Percentiles rank a stretch among this genome's conserved stretches.
These are phyloP conservation scores for Protosalanx chinensis DNA, from an alignment of 2,797 vertebrate species.

Conservation along the genomic window DNA sequence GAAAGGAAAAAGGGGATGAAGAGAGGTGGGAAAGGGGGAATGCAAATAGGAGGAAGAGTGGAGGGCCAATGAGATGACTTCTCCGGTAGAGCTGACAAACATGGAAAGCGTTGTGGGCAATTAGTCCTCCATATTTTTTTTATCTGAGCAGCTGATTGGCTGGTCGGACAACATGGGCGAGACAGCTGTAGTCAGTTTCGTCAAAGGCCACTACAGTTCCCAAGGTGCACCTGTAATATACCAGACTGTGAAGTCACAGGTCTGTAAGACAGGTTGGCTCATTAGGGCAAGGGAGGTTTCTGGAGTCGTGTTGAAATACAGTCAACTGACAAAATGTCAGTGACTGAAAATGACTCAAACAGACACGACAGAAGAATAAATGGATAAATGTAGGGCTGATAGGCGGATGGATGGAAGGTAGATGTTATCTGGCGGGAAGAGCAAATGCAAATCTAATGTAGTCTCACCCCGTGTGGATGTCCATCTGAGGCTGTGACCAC, in stretches of 20 bases:
- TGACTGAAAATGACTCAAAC: not conserved
- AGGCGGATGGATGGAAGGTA: not conserved
- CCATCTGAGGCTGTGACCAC: constrained; percentile 90
- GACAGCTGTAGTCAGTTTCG: constrained; percentile 31
- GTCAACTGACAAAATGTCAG: no score
- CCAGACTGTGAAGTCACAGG: constrained; percentile 29
- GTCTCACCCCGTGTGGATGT: constrained; percentile 89
- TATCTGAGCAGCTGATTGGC: constrained; percentile 19
- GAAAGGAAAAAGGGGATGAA: not conserved
- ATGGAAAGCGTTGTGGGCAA: constrained; percentile 14
- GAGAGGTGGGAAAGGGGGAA: not conserved
- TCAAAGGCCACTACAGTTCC: constrained; percentile 32
- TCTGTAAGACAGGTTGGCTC: constrained; percentile 16
- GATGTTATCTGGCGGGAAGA: not conserved
- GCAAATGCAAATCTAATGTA: not conserved
- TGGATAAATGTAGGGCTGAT: not conserved
- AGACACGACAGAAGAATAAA: not conserved
- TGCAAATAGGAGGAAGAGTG: constrained; percentile 14
- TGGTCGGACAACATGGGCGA: constrained; percentile 15
- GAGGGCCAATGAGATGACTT: not conserved
- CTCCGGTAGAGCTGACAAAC: not conserved
- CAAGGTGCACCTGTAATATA: constrained; percentile 19
- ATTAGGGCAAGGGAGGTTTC: constrained; percentile 8
- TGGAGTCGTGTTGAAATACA: no score
- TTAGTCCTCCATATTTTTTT: constrained; percentile 37